Evolutionary conservation across 1,140 invertebrate species (phyloP), one percentile per base, ranked within the genome.

Genomic region (Drosophila miranda): DNA sequence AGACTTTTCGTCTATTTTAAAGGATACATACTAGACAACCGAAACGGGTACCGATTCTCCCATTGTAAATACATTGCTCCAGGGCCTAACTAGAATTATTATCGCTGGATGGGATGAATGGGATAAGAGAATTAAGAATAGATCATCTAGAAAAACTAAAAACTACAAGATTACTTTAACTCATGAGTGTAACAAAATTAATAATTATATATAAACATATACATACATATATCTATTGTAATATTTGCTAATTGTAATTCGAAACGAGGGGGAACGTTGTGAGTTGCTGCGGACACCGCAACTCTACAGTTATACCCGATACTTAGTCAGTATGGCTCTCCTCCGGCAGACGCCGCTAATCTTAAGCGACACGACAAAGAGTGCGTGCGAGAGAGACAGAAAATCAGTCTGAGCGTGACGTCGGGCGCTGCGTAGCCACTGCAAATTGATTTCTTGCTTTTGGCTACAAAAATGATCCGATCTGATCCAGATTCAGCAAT

Each of bases 161-260:
- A 64, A 62, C 46, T 53, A 41, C 59, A 73, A 64, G 41, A 48
- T 78, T 78, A 73, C 70, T 73, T 73, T 73, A 79, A 67, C 57
- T 68, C 64, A 67, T 68, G 61, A 41, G 64, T 68, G 64, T 69
- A 75, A 61, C 57, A 42, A 64, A 50, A 19, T 41, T 52, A 16
- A 56, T 52, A 42, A 58, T 50, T 49, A 45, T 60, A 60, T 5
- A 26, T 5, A 26, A 5, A 72, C 68, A 34, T 61, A 77, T 81
- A 58, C 60, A 66, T 78, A 70, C 46, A 68, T 69, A 68, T 69
- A 54, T 77, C 52, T 82, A 82, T 74, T 80, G 75, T 84, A 83
- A 84, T 64, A 83, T 83, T 83, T 84, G 57, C 66, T 82, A 84
- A 84, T 76, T 84, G 76, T 80, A 83, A 83, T 83, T 84, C 70